Evolutionary conservation across 2,888 invertebrate species (phyloP).

Genomic region (Hypena proboscidalis): DNA sequence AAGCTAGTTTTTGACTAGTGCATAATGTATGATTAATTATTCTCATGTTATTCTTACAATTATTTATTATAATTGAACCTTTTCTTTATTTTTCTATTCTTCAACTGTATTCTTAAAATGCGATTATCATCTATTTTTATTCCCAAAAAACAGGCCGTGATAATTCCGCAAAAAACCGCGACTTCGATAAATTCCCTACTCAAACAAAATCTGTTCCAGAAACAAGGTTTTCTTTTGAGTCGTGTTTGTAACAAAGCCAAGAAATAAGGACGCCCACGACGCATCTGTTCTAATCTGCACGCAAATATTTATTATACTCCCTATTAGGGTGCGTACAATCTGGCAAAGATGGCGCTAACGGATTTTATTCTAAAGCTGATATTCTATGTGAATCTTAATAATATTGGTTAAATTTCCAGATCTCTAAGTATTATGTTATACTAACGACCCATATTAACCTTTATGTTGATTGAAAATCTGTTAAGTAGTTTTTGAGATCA

Average conservation of each 20-base stretch:
- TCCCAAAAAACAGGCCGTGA: neutral
- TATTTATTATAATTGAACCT: too few relatives aligned
- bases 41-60: too few relatives aligned
- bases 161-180: slow-evolving; percentile 1
- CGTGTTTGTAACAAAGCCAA: slow-evolving; percentile 47
- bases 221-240: slow-evolving; percentile 41
- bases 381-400: too few relatives aligned
- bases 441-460: too few relatives aligned
- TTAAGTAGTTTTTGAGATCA: too few relatives aligned
- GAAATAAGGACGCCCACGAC: slow-evolving; percentile 50
- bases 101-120: too few relatives aligned
- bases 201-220: slow-evolving; percentile 38
- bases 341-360: slow-evolving; percentile 23
- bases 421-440: too few relatives aligned
- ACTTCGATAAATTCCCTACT: slow-evolving; percentile 14
- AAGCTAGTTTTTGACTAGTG: too few relatives aligned
- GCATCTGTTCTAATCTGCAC: slow-evolving; percentile 66
- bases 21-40: too few relatives aligned
- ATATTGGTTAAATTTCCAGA: too few relatives aligned
- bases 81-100: too few relatives aligned
- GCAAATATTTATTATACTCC: slow-evolving; percentile 67
- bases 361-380: slow-evolving; percentile 36
- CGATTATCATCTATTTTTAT: neutral
- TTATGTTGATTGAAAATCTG: too few relatives aligned
- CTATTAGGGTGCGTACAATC: slow-evolving; percentile 45